Conservation (phyloP, 2,888 invertebrate genomes). For the Pheosia tremula region DNA sequence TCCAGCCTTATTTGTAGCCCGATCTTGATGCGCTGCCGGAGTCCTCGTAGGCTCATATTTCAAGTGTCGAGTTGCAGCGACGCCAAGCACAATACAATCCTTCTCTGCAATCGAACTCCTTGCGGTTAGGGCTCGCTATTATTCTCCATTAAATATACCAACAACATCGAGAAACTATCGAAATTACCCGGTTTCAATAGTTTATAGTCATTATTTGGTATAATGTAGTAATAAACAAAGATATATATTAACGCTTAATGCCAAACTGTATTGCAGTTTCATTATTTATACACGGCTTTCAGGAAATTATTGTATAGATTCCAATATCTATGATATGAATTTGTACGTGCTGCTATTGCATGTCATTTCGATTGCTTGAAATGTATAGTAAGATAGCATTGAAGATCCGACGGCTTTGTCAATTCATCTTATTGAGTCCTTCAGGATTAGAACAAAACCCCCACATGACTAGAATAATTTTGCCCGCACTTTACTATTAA, state of each 20-base stretch:
- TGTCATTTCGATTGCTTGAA: no score
- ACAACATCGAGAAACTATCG: no score
- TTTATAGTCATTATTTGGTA: not conserved
- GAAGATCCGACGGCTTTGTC: no score
- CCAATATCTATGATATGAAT: no score
- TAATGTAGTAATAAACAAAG: not conserved
- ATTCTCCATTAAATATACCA: not conserved
- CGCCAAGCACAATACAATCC: slow-evolving; percentile 4
- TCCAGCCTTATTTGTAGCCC: not conserved
- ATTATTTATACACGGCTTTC: no score
- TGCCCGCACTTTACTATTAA: no score
- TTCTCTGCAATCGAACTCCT: not conserved
- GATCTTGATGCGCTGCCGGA: not conserved
- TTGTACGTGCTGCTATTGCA: no score
- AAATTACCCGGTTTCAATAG: not conserved
- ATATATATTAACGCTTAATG: not conserved
- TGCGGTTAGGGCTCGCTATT: slow-evolving; percentile 1
- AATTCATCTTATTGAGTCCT: no score
- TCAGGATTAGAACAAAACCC: no score
- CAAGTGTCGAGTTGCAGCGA: not conserved
- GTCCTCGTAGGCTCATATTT: not conserved
- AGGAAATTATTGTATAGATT: no score
- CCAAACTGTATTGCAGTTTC: not conserved
- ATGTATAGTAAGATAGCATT: no score
- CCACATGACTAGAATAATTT: no score